Evolutionary conservation across 35 echinoderm and acorn worm species (phyloP).

Genomic region (Stichopus chloronotus): DNA sequence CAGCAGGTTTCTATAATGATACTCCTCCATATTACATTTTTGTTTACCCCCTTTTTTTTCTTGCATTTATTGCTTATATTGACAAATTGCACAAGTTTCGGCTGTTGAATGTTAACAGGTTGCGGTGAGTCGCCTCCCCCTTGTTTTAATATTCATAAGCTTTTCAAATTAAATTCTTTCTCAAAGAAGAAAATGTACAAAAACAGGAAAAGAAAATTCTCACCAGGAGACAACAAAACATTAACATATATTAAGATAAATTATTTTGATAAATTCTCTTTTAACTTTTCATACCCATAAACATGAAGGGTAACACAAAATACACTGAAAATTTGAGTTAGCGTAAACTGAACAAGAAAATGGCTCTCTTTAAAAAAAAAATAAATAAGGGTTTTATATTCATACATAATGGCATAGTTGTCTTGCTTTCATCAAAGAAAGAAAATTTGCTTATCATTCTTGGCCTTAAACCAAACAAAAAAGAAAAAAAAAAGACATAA

Average conservation of each 20-base stretch:
- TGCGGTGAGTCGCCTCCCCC: neutral
- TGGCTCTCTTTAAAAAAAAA: neutral
- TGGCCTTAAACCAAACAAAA: neutral
- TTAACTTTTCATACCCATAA: neutral
- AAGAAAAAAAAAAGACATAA: neutral
- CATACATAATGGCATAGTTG: conserved; percentile 12
- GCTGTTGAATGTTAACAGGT: conserved; percentile 29
- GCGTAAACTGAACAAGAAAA: neutral
- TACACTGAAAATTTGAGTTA: neutral
- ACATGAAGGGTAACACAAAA: conserved; percentile 20
- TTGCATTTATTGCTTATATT: conserved; percentile 21
- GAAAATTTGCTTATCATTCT: too few species aligned
- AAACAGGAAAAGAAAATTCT: conserved; percentile 21
- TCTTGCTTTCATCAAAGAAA: conserved; percentile 2
- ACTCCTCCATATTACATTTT: neutral
- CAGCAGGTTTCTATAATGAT: neutral
- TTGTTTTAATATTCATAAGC: conserved; percentile 19
- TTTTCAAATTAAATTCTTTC: conserved; percentile 32
- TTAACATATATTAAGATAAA: conserved; percentile 51
- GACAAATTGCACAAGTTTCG: conserved; percentile 49
- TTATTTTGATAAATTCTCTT: conserved; percentile 31
- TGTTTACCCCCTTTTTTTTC: neutral
- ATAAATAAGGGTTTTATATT: neutral
- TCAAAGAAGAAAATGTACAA: conserved; percentile 6
- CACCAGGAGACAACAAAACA: conserved; percentile 41